Percentiles rank a stretch among this genome's conserved stretches.
These are phyloP conservation scores for Phoxinus phoxinus DNA, from an alignment of 2,113 vertebrate genomes.

Conservation along the genomic window DNA sequence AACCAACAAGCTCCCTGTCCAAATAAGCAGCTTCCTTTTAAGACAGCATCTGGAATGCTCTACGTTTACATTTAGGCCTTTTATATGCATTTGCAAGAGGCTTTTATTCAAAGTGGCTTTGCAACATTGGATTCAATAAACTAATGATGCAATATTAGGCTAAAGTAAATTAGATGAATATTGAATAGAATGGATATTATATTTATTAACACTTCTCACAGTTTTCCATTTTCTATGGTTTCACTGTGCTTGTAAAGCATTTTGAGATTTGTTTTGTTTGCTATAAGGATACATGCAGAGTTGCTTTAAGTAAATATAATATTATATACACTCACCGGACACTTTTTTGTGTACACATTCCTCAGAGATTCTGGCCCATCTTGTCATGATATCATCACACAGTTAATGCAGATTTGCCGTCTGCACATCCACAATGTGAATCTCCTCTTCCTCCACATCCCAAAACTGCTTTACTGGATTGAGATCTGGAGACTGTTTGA, in stretches of 20 bases:
- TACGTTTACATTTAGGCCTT: not conserved
- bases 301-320: too few species aligned
- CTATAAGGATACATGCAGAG: too few species aligned
- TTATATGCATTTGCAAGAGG: not conserved
- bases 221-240: not conserved
- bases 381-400: too few species aligned
- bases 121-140: not conserved
- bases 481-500: too few species aligned
- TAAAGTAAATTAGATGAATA: not conserved
- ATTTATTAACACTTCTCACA: not conserved
- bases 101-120: not conserved
- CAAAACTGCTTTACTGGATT: too few species aligned
- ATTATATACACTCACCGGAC: too few species aligned
- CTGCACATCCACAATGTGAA: too few species aligned
- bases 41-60: not conserved
- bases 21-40: not conserved
- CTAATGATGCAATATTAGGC: not conserved
- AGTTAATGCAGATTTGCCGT: too few species aligned
- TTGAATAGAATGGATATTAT: not conserved
- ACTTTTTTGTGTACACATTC: too few species aligned
- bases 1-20: not conserved
- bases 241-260: not conserved
- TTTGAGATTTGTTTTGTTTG: not conserved
- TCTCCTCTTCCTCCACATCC: too few species aligned
- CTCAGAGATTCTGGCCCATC: too few species aligned